Conservation (phyloP, 2,113 vertebrate species). For the Sigmodon hispidus region DNA sequence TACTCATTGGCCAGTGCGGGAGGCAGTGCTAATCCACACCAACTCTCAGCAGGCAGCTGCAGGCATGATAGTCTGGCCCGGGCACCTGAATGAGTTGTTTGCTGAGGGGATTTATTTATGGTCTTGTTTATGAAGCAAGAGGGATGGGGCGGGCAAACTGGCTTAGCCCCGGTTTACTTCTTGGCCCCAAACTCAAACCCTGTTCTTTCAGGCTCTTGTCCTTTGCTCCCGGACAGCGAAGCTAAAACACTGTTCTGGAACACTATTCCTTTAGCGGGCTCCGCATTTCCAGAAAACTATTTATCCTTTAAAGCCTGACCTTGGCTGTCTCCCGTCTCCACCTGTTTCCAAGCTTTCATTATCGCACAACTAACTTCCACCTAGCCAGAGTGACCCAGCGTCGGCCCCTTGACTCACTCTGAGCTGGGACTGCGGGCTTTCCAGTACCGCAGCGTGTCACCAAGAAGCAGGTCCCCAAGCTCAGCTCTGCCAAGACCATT, state of each 20-base stretch:
- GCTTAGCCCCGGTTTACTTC: constrained; percentile 73
- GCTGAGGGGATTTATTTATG: constrained; percentile 75
- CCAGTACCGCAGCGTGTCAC: background rate
- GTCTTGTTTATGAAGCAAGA: constrained; percentile 71
- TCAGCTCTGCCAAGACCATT: background rate
- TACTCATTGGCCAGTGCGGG: constrained; percentile 46
- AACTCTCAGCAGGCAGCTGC: constrained; percentile 68
- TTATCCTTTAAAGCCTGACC: constrained; percentile 56
- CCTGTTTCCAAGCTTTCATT: constrained; percentile 15
- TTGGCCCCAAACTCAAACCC: constrained; percentile 69
- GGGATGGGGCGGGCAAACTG: constrained; percentile 53
- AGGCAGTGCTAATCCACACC: constrained; percentile 48
- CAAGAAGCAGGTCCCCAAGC: background rate
- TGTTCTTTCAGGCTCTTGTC: constrained; percentile 74
- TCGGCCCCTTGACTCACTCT: background rate
- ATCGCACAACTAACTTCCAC: background rate
- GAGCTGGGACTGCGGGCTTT: background rate
- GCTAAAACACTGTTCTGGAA: background rate
- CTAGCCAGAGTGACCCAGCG: background rate
- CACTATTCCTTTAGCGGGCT: background rate
- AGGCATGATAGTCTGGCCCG: constrained; percentile 55
- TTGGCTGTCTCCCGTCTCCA: constrained; percentile 11
- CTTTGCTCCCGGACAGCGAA: background rate
- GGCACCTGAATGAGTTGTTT: constrained; percentile 69
- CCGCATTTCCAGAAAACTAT: background rate